These are phyloP conservation scores for Strigamia maritima DNA, from an alignment of 2,888 invertebrate species.

Conservation along the genomic window DNA sequence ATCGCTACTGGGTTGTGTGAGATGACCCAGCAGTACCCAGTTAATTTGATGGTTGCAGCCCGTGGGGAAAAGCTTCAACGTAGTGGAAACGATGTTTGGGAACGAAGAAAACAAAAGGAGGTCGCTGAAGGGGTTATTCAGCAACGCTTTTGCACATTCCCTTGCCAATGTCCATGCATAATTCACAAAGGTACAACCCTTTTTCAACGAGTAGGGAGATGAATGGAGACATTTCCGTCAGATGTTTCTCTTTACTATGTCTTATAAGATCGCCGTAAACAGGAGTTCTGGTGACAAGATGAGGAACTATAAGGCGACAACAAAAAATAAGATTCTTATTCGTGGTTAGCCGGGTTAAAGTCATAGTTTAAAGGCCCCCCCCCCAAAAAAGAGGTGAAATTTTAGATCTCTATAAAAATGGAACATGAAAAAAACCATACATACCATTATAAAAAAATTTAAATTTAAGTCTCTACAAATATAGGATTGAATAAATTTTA, in stretches of 20 bases:
- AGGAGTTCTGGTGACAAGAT: neutral
- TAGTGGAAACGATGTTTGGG: neutral
- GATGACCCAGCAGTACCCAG: neutral
- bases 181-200: conserved; percentile 12
- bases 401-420: no score
- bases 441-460: no score
- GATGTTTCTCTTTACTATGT: neutral
- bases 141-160: neutral
- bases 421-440: no score
- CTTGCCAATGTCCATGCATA: neutral
- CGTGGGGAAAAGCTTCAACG: neutral
- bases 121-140: conserved; percentile 1
- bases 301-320: neutral
- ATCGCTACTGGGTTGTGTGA: neutral
- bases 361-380: no score
- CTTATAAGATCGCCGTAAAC: neutral
- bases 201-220: neutral
- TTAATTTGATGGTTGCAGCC: conserved; percentile 1
- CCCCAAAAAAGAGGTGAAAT: no score
- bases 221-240: conserved; percentile 12
- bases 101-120: neutral
- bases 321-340: no score
- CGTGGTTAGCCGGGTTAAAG: no score
- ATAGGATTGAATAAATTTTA: no score
- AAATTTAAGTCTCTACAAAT: no score